phyloP scores from a whole-genome alignment of 1,140 invertebrate species.

The Sitophilus oryzae region DNA sequence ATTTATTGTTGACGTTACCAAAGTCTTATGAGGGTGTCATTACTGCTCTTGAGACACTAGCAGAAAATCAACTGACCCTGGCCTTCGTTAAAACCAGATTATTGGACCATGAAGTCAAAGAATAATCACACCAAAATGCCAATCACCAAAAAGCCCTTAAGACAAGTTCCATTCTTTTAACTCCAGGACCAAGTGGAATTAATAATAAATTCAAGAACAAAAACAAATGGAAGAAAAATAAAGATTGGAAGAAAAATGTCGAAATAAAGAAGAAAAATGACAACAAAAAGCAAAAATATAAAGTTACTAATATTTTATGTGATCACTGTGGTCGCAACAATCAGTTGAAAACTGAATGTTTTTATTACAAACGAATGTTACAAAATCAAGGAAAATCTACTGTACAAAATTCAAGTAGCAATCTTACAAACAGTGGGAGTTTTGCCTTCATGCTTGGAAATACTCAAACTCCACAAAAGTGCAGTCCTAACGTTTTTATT shows the following conservation, averaged over 20 bases:
- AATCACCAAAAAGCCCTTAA: no score
- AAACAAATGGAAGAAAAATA: no score
- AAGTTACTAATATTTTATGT: no score
- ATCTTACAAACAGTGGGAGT: neutral
- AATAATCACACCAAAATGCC: no score
- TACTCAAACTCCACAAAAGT: neutral
- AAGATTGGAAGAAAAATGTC: no score
- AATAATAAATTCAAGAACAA: no score
- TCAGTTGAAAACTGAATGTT: neutral
- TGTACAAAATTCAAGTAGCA: neutral
- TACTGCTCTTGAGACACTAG: constrained; percentile 43
- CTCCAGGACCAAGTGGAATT: no score
- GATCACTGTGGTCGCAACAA: neutral
- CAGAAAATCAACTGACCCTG: constrained; percentile 34
- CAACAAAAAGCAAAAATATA: no score
- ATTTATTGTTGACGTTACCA: constrained; percentile 42
- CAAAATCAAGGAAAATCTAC: neutral
- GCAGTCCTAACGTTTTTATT: neutral
- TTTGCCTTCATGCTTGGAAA: constrained; percentile 7
- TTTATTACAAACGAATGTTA: neutral
- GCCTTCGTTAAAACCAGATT: constrained; percentile 18
- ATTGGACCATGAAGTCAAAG: constrained; percentile 13
- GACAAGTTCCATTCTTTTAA: no score
- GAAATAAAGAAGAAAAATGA: no score
- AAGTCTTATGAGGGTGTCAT: constrained; percentile 39